These are phyloP conservation scores for Zaprionus camerounensis DNA, from an alignment of 1,140 invertebrate genomes.

Conservation along the genomic window DNA sequence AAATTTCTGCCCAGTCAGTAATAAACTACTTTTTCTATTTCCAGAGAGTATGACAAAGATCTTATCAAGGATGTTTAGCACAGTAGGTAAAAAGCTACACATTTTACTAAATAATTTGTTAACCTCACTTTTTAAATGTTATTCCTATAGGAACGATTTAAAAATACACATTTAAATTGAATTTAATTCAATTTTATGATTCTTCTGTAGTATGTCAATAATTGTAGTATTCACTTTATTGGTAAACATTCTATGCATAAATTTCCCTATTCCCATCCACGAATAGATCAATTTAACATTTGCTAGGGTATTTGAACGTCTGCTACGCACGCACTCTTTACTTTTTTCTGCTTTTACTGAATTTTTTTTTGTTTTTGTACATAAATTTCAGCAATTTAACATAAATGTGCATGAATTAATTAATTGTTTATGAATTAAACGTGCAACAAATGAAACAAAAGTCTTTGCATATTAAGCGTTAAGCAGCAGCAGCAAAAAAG, in stretches of 20 bases:
- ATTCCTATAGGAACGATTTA: too few relatives aligned
- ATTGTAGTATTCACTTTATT: too few relatives aligned
- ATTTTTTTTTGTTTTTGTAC: slow-evolving; percentile 48
- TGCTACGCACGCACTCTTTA: neutral
- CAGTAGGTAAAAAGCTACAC: too few relatives aligned
- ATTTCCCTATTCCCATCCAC: too few relatives aligned
- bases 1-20: slow-evolving; percentile 61
- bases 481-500: slow-evolving; percentile 42
- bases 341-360: slow-evolving; percentile 13
- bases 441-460: slow-evolving; percentile 59
- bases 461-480: slow-evolving; percentile 36
- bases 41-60: neutral
- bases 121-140: too few relatives aligned
- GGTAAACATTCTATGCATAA: too few relatives aligned
- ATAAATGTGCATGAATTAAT: slow-evolving; percentile 82
- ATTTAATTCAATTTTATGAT: too few relatives aligned
- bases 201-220: too few relatives aligned
- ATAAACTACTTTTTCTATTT: slow-evolving; percentile 74
- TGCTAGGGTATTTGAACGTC: neutral
- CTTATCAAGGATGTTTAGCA: neutral
- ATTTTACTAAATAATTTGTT: too few relatives aligned
- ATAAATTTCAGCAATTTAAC: slow-evolving; percentile 78
- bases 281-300: neutral
- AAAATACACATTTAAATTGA: too few relatives aligned
- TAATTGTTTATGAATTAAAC: slow-evolving; percentile 83